A percentile compares a stretch with the other conserved stretches of the same genome.
These are phyloP conservation scores for Microctenopoma stevenorrisi DNA, from an alignment of 2,797 vertebrate species.

Conservation along the genomic window DNA sequence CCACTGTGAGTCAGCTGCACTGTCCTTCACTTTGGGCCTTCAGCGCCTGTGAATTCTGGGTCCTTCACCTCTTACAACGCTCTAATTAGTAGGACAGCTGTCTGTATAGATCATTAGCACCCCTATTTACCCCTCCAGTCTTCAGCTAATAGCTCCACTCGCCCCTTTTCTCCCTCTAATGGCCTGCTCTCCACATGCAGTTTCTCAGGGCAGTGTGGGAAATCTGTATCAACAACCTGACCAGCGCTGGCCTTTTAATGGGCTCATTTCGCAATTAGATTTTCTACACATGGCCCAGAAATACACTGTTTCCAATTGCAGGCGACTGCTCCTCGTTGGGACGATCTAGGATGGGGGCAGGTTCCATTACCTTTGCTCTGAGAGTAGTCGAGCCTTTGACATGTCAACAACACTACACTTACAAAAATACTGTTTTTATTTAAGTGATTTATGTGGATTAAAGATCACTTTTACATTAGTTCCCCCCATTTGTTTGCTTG, in stretches of 20 bases:
- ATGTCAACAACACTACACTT: background rate
- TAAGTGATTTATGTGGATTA: background rate
- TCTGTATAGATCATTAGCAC: slow-evolving; percentile 52
- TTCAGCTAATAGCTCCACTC: slow-evolving; percentile 40
- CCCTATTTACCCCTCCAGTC: slow-evolving; percentile 28
- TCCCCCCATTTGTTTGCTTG: background rate
- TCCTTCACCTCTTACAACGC: slow-evolving; percentile 36
- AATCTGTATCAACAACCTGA: slow-evolving; percentile 42
- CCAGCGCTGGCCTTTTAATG: slow-evolving; percentile 53
- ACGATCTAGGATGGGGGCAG: background rate
- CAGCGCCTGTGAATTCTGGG: slow-evolving; percentile 34
- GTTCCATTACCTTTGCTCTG: slow-evolving; percentile 30
- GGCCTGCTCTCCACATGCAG: slow-evolving; percentile 8
- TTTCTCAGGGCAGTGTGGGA: slow-evolving; percentile 33
- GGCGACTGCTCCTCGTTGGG: slow-evolving; percentile 33
- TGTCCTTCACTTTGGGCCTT: slow-evolving; percentile 26
- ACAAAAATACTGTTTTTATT: background rate
- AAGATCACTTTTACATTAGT: background rate
- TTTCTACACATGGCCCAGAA: slow-evolving; percentile 43
- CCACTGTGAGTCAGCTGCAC: slow-evolving; percentile 20
- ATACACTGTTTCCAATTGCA: background rate
- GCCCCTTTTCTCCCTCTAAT: slow-evolving; percentile 38
- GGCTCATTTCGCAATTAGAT: slow-evolving; percentile 35
- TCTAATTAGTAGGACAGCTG: slow-evolving; percentile 59
- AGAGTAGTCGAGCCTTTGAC: slow-evolving; percentile 26